These are phyloP conservation scores for Drosophila hamatofila DNA, from an alignment of 2,888 invertebrate species.

Conservation along the genomic window DNA sequence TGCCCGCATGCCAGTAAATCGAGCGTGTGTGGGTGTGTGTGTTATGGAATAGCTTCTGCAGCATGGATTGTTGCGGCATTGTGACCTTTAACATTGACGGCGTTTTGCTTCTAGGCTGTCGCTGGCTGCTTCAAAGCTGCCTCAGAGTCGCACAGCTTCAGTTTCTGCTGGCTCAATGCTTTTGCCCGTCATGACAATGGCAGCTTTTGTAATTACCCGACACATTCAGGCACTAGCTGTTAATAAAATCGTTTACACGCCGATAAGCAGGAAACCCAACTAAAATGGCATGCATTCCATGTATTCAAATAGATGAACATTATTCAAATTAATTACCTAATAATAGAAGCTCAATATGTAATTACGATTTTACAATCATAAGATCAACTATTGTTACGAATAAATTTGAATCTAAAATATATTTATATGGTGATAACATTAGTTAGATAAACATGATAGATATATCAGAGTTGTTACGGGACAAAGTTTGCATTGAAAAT, in stretches of 20 bases:
- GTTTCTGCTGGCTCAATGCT: slow-evolving; percentile 41
- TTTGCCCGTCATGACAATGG: slow-evolving; percentile 47
- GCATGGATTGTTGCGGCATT: slow-evolving; percentile 37
- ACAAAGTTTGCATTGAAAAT: neutral
- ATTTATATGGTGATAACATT: neutral
- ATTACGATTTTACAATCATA: slow-evolving; percentile 6
- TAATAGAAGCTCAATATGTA: neutral
- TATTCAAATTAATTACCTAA: slow-evolving; percentile 6
- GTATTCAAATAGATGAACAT: slow-evolving; percentile 12
- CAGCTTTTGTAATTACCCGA: slow-evolving; percentile 69
- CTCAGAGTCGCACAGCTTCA: slow-evolving; percentile 15
- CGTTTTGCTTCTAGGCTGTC: slow-evolving; percentile 20
- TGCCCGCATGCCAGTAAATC: slow-evolving; percentile 39
- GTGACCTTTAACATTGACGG: slow-evolving; percentile 46
- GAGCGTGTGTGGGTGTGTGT: slow-evolving; percentile 1
- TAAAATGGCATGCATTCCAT: slow-evolving; percentile 7
- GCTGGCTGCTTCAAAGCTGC: slow-evolving; percentile 28
- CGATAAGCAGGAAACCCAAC: slow-evolving; percentile 30
- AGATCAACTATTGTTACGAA: neutral
- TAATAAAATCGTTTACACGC: slow-evolving; percentile 67
- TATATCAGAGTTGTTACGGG: neutral
- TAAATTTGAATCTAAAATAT: neutral
- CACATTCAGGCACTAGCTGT: slow-evolving; percentile 58
- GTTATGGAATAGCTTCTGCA: slow-evolving; percentile 13
- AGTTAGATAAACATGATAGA: neutral